These are phyloP conservation scores for Drosophila prosaltans DNA, from an alignment of 1,140 invertebrate species.

Conservation along the genomic window DNA sequence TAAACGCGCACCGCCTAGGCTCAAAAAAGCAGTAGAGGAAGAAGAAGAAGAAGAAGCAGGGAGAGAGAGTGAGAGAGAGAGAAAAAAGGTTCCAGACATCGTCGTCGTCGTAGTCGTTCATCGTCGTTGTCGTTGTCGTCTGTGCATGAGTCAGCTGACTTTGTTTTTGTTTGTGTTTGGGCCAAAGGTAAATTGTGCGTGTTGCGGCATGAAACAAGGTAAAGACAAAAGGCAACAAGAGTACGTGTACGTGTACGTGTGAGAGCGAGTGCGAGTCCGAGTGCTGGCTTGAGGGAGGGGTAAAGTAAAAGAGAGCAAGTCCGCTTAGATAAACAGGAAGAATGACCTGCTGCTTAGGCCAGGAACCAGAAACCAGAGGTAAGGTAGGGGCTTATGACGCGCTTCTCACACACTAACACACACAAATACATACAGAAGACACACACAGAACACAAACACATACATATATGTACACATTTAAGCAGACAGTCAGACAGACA, in stretches of 20 bases:
- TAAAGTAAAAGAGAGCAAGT: slow-evolving; percentile 4
- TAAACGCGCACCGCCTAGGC: slow-evolving; percentile 72
- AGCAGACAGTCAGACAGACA: slow-evolving; percentile 7
- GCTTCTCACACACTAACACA: slow-evolving; percentile 37
- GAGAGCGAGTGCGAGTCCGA: slow-evolving; percentile 20
- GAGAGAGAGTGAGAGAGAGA: background rate
- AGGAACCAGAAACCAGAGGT: slow-evolving; percentile 21
- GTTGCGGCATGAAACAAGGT: slow-evolving; percentile 71
- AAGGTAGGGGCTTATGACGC: slow-evolving; percentile 35
- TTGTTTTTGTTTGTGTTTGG: slow-evolving; percentile 70
- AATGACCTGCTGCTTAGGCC: slow-evolving; percentile 75
- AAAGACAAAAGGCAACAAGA: slow-evolving; percentile 8
- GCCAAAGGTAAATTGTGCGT: slow-evolving; percentile 75
- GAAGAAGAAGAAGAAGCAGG: slow-evolving; percentile 25
- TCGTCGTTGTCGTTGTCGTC: slow-evolving; percentile 25
- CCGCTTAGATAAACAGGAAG: slow-evolving; percentile 70
- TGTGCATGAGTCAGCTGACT: slow-evolving; percentile 78
- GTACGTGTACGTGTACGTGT: too few relatives aligned
- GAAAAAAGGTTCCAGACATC: slow-evolving; percentile 31
- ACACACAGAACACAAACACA: slow-evolving; percentile 29
- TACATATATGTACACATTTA: background rate
- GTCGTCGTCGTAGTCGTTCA: slow-evolving; percentile 32
- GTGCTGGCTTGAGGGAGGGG: slow-evolving; percentile 1
- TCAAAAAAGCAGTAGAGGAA: slow-evolving; percentile 12
- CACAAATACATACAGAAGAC: background rate